Conservation (phyloP, 2,113 vertebrate species). For the Trichechus manatus region DNA sequence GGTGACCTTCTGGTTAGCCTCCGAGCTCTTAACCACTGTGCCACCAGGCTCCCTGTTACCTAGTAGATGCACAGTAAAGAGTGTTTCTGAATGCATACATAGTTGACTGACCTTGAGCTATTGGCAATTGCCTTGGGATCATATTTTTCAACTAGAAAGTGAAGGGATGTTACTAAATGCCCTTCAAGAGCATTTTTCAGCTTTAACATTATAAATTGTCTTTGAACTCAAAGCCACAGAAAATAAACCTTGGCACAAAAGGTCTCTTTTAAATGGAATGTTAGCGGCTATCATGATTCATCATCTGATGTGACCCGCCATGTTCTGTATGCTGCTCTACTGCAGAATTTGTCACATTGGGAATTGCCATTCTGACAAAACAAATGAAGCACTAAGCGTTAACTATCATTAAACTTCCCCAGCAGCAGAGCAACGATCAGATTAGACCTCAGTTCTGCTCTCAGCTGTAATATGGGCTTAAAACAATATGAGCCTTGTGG, state of each 20-base stretch:
- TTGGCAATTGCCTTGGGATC: fast-evolving
- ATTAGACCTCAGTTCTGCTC: background rate
- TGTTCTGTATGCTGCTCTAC: background rate
- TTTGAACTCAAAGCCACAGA: background rate
- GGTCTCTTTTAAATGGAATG: background rate
- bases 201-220: too few species aligned
- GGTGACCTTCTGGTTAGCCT: too few species aligned
- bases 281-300: fast-evolving
- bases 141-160: fast-evolving
- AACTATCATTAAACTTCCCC: background rate
- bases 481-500: background rate
- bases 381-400: background rate
- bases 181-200: background rate
- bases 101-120: fast-evolving
- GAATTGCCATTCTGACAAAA: background rate
- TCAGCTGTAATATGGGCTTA: background rate
- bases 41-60: background rate
- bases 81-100: fast-evolving
- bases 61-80: fast-evolving
- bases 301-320: background rate
- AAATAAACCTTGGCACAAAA: background rate
- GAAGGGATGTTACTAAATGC: fast-evolving
- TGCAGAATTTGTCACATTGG: background rate
- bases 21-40: too few species aligned
- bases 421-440: background rate